Percentiles rank a stretch among this genome's conserved stretches.
Evolutionary conservation across 2,113 vertebrate genomes (phyloP).

Genomic region (Megaptera novaeangliae): DNA sequence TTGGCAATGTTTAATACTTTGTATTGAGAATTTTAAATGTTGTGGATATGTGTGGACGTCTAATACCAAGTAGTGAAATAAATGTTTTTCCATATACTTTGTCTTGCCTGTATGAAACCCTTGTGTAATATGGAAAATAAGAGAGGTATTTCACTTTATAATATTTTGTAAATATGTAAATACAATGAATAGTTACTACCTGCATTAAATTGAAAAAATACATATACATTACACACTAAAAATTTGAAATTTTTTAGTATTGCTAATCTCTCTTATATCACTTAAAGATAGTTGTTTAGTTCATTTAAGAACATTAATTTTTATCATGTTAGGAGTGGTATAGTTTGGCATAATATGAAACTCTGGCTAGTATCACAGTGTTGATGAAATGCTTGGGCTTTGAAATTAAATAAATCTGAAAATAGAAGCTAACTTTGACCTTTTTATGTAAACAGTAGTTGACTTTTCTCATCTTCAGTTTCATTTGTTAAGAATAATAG

Average conservation of each 20-base stretch:
- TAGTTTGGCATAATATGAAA: background rate
- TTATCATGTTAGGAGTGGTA: background rate
- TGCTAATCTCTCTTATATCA: background rate
- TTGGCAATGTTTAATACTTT: constrained; percentile 45
- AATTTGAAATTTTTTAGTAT: too few relatives aligned
- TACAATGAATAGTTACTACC: constrained; percentile 67
- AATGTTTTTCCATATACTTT: constrained; percentile 36
- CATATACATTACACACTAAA: background rate
- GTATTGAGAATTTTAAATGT: constrained; percentile 44
- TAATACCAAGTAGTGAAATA: constrained; percentile 67
- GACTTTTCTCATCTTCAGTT: background rate
- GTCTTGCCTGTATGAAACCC: constrained; percentile 36
- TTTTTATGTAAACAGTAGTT: background rate
- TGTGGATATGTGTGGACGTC: constrained; percentile 49
- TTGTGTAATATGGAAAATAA: constrained; percentile 32
- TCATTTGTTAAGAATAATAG: background rate
- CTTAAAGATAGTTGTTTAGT: background rate
- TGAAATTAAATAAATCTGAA: background rate
- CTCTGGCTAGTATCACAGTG: background rate
- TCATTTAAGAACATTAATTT: background rate
- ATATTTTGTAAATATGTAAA: constrained; percentile 74
- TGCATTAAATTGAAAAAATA: background rate
- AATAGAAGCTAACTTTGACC: background rate
- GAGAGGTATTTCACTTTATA: constrained; percentile 58
- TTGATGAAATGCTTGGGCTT: background rate